Evolutionary conservation across 2,113 vertebrate species (phyloP).

Genomic region (Oncorhynchus keta): DNA sequence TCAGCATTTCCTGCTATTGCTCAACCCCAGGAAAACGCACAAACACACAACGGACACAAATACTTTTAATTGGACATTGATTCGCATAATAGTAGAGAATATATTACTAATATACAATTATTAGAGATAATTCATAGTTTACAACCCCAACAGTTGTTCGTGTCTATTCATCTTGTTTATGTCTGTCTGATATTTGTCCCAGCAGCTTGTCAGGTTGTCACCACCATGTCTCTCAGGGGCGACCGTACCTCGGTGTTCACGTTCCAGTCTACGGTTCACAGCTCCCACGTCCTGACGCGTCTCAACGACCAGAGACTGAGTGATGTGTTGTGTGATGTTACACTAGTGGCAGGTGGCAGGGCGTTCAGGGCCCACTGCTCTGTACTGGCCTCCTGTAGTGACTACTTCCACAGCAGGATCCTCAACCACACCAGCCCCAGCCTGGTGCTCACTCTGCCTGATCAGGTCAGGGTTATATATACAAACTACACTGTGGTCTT

Average conservation of each 20-base stretch:
- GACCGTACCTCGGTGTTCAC: conserved; percentile 72
- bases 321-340: conserved; percentile 80
- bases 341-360: conserved; percentile 81
- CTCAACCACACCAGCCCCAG: conserved; percentile 70
- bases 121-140: too few species aligned
- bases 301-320: conserved; percentile 74
- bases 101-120: too few species aligned
- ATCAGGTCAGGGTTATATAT: conserved; percentile 77
- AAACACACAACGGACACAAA: too few species aligned
- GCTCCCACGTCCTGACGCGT: conserved; percentile 67
- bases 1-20: conserved; percentile 60
- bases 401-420: conserved; percentile 83
- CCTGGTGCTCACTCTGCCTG: conserved; percentile 82
- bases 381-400: conserved; percentile 89
- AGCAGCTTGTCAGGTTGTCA: conserved; percentile 22
- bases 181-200: not conserved
- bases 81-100: too few species aligned
- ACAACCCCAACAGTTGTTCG: too few species aligned
- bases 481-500: too few species aligned
- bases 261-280: conserved; percentile 78
- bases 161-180: too few species aligned
- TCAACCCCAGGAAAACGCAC: not conserved
- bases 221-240: conserved; percentile 66
- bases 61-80: too few species aligned
- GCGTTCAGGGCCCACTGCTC: conserved; percentile 87